Conservation (phyloP, 2,113 vertebrate genomes). For the Ctenodactylus gundi region DNA sequence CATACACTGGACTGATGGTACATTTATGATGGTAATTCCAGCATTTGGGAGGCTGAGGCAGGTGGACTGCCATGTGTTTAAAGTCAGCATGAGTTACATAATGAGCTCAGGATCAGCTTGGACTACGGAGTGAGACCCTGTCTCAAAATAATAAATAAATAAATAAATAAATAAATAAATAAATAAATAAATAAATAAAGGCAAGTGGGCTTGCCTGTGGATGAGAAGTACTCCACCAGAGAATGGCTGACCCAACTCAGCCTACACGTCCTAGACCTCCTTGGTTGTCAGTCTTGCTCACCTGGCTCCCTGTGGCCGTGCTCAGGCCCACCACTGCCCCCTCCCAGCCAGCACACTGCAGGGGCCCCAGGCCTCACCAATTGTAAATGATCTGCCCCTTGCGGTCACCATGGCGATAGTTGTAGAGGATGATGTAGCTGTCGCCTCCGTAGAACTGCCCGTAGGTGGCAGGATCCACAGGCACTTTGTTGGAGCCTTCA, state of each 20-base stretch:
- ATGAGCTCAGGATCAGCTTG: too few relatives aligned
- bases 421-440: constrained; percentile 96
- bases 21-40: too few relatives aligned
- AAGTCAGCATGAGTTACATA: too few relatives aligned
- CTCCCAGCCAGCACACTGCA: rapidly evolving
- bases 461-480: constrained; percentile 85
- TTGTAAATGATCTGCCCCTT: constrained; percentile 97
- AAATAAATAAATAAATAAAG: too few relatives aligned
- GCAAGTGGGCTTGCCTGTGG: not conserved
- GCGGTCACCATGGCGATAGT: constrained; percentile 89
- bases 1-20: too few relatives aligned
- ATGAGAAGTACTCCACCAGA: not conserved
- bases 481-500: constrained; percentile 91
- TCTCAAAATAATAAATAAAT: too few relatives aligned
- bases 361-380: constrained; percentile 87
- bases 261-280: not conserved
- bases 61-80: too few relatives aligned
- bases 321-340: not conserved
- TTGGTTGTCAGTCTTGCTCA: not conserved
- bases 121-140: too few relatives aligned
- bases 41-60: too few relatives aligned
- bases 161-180: too few relatives aligned
- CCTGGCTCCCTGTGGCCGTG: rapidly evolving
- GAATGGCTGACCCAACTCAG: not conserved
- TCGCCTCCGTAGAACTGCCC: constrained; percentile 98